Conservation (phyloP, 53 echinoderm and acorn worm species). For the Glandiceps talaboti region DNA sequence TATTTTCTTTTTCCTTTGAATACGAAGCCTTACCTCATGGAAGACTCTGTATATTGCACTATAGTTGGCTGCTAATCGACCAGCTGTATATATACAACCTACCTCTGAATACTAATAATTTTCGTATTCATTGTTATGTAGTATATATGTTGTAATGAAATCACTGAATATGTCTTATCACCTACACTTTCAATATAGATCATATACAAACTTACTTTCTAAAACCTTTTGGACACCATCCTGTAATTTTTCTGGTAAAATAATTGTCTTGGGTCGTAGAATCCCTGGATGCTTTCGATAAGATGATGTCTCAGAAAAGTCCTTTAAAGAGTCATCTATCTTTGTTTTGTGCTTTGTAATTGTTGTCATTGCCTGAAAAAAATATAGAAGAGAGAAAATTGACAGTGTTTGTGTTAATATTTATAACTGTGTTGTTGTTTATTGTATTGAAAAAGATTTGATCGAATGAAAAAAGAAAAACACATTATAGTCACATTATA, state of each 20-base stretch:
- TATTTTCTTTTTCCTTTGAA: no score
- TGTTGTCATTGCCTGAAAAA: constrained; percentile 6
- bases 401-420: no score
- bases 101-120: no score
- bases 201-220: constrained; percentile 38
- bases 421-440: no score
- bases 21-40: constrained; percentile 83
- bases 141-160: no score
- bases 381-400: neutral
- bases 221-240: constrained; percentile 20
- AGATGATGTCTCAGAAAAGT: neutral
- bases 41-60: constrained; percentile 61
- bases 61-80: constrained; percentile 81
- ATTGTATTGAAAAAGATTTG: no score
- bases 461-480: no score
- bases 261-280: constrained; percentile 34
- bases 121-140: no score
- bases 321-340: constrained; percentile 4
- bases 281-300: constrained; percentile 59
- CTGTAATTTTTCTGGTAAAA: constrained; percentile 38
- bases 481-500: no score
- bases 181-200: no score
- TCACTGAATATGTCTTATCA: no score
- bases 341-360: constrained; percentile 17
- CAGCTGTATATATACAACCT: constrained; percentile 37